A percentile compares a stretch with the other conserved stretches of the same genome.
Evolutionary conservation across 2,888 invertebrate genomes (phyloP).

Genomic region (Zaprionus obscuricornis): DNA sequence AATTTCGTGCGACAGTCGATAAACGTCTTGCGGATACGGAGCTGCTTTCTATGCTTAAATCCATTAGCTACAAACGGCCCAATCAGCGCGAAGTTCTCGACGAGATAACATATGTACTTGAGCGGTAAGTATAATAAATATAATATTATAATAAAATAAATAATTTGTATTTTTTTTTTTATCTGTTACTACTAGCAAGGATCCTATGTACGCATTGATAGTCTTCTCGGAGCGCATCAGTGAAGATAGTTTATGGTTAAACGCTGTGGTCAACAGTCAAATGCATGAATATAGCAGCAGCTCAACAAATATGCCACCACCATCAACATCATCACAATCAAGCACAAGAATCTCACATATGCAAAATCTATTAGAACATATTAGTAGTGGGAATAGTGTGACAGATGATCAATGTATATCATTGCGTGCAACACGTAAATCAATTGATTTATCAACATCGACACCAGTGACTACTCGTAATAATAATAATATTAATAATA

Average conservation of each 20-base stretch:
- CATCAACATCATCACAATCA: neutral
- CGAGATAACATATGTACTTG: constrained; percentile 70
- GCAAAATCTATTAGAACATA: neutral
- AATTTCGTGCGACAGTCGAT: constrained; percentile 78
- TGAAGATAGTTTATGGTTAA: constrained; percentile 20
- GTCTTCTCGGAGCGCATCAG: constrained; percentile 76
- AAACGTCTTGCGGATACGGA: constrained; percentile 67
- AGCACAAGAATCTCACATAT: neutral
- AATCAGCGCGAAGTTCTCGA: constrained; percentile 64
- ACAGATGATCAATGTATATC: neutral
- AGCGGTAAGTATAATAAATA: constrained; percentile 60
- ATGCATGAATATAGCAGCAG: neutral
- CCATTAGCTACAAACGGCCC: constrained; percentile 78
- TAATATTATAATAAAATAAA: neutral
- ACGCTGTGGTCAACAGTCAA: neutral
- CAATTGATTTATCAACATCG: constrained; percentile 67
- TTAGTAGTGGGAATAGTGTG: constrained; percentile 1
- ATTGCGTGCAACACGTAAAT: constrained; percentile 45
- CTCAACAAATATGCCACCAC: constrained; percentile 48
- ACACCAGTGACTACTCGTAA: constrained; percentile 64
- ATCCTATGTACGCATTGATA: constrained; percentile 80
- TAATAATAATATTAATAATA: constrained; percentile 1
- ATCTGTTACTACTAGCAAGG: constrained; percentile 72
- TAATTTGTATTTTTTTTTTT: neutral
- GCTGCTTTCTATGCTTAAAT: constrained; percentile 74